Base-by-base conservation (phyloP, 2,113 vertebrate genomes). In the Calidris pygmaea region DNA sequence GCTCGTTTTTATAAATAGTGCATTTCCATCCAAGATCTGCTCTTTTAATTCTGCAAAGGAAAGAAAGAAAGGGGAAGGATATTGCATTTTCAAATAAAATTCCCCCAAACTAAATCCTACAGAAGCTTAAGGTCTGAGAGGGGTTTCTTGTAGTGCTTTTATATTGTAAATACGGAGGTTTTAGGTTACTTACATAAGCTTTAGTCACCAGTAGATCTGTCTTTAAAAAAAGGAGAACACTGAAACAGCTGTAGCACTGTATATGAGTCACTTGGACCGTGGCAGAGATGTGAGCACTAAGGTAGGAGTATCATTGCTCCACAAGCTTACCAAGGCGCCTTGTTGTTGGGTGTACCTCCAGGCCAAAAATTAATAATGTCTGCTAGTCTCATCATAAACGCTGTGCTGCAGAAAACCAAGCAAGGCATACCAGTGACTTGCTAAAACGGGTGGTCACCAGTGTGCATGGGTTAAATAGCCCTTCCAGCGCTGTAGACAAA, bases 1-100 rank as follows among this genome's bases (percentile, higher is more conserved):
- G 90, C 87, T 94, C 55, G 21, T 95, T 98, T 96, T 97, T 96
- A 96, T 95, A 97, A 97, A 93, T 58, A 82, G 60, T 78, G 30
- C 13, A 32, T 77, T 96, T 94, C 48, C 67, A 95, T 96, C 96
- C 96, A 97, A 97, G 73, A 95, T 96, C 96, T 95, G 55, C 32
- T 89, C 45, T 94, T 91, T 94, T 94, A 74, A 63, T 96, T 97
- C 87, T 53, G 20, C 90, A 91, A 26, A 77, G 26, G 16, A 96
- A 97, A 95, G 67, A 37, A 83, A 74, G 14, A n/a, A 78, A 9
- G 7, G 3, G 9, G 75, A 84, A 94, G 67, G 73, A 93, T 94
- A 91, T 79, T 96, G 32, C 85, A 90, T 96, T 97, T 98, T 96
- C 96, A 97, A 97, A 95, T 95, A 96, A 97, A 97, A 95, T 97